Percentiles rank a stretch among this genome's conserved stretches.
phyloP scores from a whole-genome alignment of 2,888 invertebrate species.

The Morpho helenor region DNA sequence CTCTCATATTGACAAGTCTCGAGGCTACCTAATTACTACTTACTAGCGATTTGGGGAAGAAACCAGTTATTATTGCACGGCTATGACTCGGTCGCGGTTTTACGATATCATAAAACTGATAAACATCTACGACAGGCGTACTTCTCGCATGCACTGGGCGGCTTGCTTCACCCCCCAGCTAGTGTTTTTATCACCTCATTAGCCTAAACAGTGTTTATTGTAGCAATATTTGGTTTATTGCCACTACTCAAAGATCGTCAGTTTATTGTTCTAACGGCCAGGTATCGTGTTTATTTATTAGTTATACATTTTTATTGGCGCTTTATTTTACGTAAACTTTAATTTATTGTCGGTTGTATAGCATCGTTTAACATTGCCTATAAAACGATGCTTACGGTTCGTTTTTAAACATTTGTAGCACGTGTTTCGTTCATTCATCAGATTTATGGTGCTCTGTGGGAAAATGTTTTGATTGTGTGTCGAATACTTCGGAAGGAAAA shows the following conservation, averaged over 20 bases:
- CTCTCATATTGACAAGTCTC: slow-evolving; percentile 69
- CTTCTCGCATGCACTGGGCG: slow-evolving; percentile 31
- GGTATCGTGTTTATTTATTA: slow-evolving; percentile 79
- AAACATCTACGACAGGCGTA: slow-evolving; percentile 51
- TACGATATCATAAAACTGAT: slow-evolving; percentile 74
- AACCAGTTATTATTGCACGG: slow-evolving; percentile 69
- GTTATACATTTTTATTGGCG: slow-evolving; percentile 79
- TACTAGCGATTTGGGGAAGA: slow-evolving; percentile 67
- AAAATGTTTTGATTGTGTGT: slow-evolving; percentile 63
- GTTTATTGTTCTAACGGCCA: slow-evolving; percentile 76
- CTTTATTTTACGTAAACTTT: slow-evolving; percentile 78
- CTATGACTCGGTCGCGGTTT: slow-evolving; percentile 61
- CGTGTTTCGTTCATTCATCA: slow-evolving; percentile 79
- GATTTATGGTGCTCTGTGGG: slow-evolving; percentile 75
- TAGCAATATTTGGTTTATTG: slow-evolving; percentile 77
- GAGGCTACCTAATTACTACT: slow-evolving; percentile 70
- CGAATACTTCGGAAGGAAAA: slow-evolving; percentile 3
- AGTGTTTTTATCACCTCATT: slow-evolving; percentile 60
- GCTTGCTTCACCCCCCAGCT: slow-evolving; percentile 7
- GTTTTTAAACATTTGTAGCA: slow-evolving; percentile 77
- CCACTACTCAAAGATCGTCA: slow-evolving; percentile 66
- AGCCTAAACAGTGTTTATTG: slow-evolving; percentile 76
- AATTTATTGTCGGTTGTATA: slow-evolving; percentile 77
- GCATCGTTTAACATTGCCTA: slow-evolving; percentile 76
- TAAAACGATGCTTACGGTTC: slow-evolving; percentile 75